Conservation (phyloP, 1,140 invertebrate species). For the Zophobas morio region DNA sequence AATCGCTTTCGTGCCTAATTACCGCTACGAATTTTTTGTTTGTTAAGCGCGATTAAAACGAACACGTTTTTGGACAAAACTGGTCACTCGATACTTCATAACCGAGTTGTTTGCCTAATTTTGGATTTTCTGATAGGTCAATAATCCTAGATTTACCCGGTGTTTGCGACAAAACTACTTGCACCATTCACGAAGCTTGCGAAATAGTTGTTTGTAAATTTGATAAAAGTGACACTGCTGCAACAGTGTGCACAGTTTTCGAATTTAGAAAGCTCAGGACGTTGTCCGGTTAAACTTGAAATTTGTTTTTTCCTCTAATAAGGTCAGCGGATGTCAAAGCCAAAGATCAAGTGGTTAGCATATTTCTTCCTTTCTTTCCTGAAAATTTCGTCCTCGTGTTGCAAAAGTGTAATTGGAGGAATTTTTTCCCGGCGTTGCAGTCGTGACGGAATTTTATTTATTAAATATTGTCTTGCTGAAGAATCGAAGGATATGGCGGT, state of each 20-base stretch:
- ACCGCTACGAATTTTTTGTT: too few species aligned
- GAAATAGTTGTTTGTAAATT: conserved; percentile 7
- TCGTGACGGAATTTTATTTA: conserved; percentile 7
- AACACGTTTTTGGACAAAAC: neutral
- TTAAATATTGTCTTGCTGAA: neutral
- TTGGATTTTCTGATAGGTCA: conserved; percentile 11
- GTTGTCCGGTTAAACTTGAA: too few species aligned
- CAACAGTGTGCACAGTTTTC: too few species aligned
- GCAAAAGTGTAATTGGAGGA: neutral
- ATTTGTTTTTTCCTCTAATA: too few species aligned
- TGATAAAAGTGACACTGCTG: too few species aligned
- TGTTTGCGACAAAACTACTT: neutral
- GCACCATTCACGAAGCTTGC: conserved; percentile 8
- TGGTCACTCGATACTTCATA: neutral
- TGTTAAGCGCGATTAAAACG: neutral
- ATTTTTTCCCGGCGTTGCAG: neutral
- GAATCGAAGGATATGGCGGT: conserved; percentile 18
- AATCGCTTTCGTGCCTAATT: too few species aligned
- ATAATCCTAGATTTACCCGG: neutral
- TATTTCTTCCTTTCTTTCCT: neutral
- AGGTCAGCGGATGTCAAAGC: neutral
- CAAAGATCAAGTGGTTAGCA: neutral
- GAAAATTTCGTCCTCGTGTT: too few species aligned
- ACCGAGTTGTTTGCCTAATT: conserved; percentile 4
- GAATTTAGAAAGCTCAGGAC: neutral